Percentiles rank a stretch among this genome's conserved stretches.
Conservation (phyloP, 2,888 invertebrate genomes). For the Caenorhabditis sp. region DNA sequence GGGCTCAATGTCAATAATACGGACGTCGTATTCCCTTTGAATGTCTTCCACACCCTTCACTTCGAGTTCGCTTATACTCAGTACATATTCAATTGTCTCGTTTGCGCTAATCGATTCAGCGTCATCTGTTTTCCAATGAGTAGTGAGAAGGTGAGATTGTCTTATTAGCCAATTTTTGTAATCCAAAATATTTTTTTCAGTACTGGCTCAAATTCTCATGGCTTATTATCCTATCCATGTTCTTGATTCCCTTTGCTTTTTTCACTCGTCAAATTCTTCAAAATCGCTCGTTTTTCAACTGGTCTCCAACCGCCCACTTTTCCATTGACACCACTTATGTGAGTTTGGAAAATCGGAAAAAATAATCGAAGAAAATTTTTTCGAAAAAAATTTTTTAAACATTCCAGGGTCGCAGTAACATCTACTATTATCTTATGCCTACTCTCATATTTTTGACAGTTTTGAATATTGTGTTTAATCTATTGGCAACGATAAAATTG, state of each 20-base stretch:
- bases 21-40: conserved; percentile 7
- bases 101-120: conserved; percentile 30
- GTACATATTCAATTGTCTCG: conserved; percentile 39
- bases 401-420: conserved; percentile 45
- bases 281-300: conserved; percentile 24
- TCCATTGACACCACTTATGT: conserved; percentile 45
- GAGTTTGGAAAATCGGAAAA: background rate
- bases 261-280: conserved; percentile 9
- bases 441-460: background rate
- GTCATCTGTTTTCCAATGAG: conserved; percentile 21
- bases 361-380: too few relatives aligned
- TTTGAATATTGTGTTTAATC: conserved; percentile 26
- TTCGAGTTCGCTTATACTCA: conserved; percentile 47
- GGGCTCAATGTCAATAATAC: conserved; percentile 1
- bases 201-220: conserved; percentile 14
- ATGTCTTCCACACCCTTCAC: conserved; percentile 25
- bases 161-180: too few relatives aligned
- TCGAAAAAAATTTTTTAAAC: background rate
- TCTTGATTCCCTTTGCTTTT: conserved; percentile 6
- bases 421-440: conserved; percentile 36
- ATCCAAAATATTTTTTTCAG: conserved; percentile 4
- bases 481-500: background rate
- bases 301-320: conserved; percentile 4
- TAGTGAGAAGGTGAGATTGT: conserved; percentile 35
- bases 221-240: conserved; percentile 8